A percentile compares a stretch with the other conserved stretches of the same genome.
Evolutionary conservation across 2,113 vertebrate species (phyloP).

Genomic region (Erpornis zantholeuca): DNA sequence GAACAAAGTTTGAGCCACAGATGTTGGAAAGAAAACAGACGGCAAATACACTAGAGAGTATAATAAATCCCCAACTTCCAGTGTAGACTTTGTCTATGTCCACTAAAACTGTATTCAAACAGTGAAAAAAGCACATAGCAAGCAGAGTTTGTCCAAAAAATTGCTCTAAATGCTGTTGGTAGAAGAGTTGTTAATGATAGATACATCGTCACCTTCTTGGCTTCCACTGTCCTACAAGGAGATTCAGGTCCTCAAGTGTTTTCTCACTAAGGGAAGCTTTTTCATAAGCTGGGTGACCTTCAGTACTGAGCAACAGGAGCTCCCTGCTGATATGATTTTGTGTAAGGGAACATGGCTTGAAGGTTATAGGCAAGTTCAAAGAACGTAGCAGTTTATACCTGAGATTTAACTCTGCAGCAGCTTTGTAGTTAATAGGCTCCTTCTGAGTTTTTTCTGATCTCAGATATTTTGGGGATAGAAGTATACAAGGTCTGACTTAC

Average conservation of each 20-base stretch:
- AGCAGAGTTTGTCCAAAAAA: neutral
- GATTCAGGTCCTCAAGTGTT: neutral
- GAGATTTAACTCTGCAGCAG: neutral
- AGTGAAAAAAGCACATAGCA: slow-evolving; percentile 6
- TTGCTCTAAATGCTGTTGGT: neutral
- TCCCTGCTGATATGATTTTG: neutral
- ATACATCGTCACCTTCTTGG: neutral
- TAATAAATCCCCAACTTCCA: slow-evolving; percentile 17
- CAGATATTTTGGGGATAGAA: neutral
- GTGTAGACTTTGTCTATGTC: neutral
- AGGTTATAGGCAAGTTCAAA: neutral
- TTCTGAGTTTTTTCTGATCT: neutral
- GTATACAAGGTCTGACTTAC: neutral
- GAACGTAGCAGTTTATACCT: neutral
- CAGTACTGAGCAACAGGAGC: neutral
- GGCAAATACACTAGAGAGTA: slow-evolving; percentile 12
- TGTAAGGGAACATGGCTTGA: neutral
- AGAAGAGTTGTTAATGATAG: neutral
- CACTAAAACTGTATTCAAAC: slow-evolving; percentile 27
- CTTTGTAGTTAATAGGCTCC: neutral
- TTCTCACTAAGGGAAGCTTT: neutral
- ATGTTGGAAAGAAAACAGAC: slow-evolving; percentile 40
- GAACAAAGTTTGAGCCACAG: slow-evolving; percentile 21
- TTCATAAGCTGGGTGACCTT: neutral
- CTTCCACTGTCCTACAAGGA: neutral